A percentile compares a stretch with the other conserved stretches of the same genome.
Evolutionary conservation across 2,797 vertebrate genomes (phyloP).

Genomic region (Carapus acus): DNA sequence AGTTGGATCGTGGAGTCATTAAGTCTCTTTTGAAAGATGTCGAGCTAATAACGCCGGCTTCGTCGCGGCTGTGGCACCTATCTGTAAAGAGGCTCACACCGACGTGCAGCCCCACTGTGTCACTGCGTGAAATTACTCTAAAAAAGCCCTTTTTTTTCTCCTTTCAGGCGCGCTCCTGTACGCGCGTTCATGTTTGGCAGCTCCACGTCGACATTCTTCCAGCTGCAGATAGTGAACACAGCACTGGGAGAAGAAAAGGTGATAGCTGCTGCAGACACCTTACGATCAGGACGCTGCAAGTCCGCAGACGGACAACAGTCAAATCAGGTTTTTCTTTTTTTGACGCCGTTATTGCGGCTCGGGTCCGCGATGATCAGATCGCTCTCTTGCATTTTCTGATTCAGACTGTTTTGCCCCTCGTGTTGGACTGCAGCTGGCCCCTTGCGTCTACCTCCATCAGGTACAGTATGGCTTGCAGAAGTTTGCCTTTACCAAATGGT

Average conservation of each 20-base stretch:
- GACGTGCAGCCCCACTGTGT: conserved; percentile 57
- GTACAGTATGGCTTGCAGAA: conserved; percentile 72
- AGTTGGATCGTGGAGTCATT: conserved; percentile 38
- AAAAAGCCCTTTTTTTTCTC: conserved; percentile 47
- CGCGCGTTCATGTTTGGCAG: conserved; percentile 84
- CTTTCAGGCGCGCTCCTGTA: conserved; percentile 71
- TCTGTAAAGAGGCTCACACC: conserved; percentile 62
- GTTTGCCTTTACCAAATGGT: conserved; percentile 21
- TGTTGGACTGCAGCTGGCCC: conserved; percentile 71
- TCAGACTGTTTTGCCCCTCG: conserved; percentile 61
- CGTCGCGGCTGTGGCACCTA: conserved; percentile 48
- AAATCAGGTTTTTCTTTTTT: conserved; percentile 46
- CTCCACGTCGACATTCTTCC: conserved; percentile 88
- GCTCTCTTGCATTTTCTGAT: conserved; percentile 54
- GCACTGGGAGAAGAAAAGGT: conserved; percentile 62
- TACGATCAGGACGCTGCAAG: conserved; percentile 58
- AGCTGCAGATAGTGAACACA: conserved; percentile 76
- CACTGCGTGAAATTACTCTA: conserved; percentile 66
- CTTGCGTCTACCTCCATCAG: conserved; percentile 67
- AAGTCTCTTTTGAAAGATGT: conserved; percentile 42
- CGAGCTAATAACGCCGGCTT: conserved; percentile 34
- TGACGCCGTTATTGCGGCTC: too few species aligned
- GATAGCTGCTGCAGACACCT: conserved; percentile 61
- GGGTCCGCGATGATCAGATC: conserved; percentile 39
- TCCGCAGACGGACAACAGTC: conserved; percentile 55